These are phyloP conservation scores for Xiphorhynchus erythropygius DNA, from an alignment of 2,797 vertebrate species.

Conservation along the genomic window DNA sequence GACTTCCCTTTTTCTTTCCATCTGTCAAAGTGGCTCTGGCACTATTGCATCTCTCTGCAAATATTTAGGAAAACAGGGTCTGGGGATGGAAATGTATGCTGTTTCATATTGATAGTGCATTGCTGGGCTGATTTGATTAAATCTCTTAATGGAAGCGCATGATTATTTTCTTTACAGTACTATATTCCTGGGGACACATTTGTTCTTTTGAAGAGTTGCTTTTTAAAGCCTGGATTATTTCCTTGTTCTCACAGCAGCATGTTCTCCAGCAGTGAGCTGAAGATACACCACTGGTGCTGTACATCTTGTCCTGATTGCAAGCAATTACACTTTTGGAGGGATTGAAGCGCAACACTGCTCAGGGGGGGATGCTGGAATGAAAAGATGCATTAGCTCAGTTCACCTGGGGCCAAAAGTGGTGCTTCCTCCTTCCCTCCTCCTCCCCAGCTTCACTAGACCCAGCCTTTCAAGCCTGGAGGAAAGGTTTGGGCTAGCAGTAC, in stretches of 20 bases:
- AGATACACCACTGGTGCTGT: background rate
- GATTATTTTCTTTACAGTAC: background rate
- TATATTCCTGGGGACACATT: background rate
- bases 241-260: background rate
- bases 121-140: background rate
- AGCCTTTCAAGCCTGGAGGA: rapidly evolving
- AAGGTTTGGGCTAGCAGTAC: background rate
- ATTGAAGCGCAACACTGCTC: background rate
- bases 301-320: background rate
- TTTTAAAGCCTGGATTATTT: background rate
- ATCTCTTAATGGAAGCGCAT: background rate
- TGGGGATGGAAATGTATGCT: background rate
- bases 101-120: background rate
- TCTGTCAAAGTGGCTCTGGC: background rate
- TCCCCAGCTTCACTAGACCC: background rate
- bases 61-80: background rate
- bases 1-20: background rate
- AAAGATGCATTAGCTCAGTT: rapidly evolving
- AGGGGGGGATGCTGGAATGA: background rate
- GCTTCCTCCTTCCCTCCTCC: background rate
- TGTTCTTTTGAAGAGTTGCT: background rate
- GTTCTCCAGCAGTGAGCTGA: rapidly evolving
- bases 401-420: background rate
- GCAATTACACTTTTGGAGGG: background rate
- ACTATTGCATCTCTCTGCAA: background rate